phyloP scores from a whole-genome alignment of 2,888 invertebrate species.

The Geotrupes spiniger region DNA sequence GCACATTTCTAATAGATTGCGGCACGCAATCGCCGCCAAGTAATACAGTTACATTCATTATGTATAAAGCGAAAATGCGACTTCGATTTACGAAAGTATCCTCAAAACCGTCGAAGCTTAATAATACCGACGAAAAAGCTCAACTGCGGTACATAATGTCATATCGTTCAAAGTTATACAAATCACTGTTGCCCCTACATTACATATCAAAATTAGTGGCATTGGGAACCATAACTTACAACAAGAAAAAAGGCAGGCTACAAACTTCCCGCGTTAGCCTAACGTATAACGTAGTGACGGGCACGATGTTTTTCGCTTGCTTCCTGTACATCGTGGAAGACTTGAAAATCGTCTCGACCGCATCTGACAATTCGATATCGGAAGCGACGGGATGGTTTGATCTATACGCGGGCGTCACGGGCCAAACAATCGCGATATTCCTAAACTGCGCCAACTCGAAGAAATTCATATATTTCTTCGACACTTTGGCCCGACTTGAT shows the following conservation, averaged over 20 bases:
- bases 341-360: background rate
- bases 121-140: no score
- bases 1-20: no score
- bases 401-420: slow-evolving; percentile 20
- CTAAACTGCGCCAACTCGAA: slow-evolving; percentile 18
- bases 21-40: no score
- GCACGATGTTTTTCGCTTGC: slow-evolving; percentile 11
- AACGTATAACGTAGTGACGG: slow-evolving; percentile 13
- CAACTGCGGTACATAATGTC: no score
- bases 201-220: slow-evolving; percentile 13
- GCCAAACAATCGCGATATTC: slow-evolving; percentile 17
- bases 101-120: no score
- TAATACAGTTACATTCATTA: no score
- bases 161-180: slow-evolving; percentile 4
- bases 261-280: slow-evolving; percentile 12
- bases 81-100: no score
- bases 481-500: slow-evolving; percentile 8
- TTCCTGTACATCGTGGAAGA: slow-evolving; percentile 14
- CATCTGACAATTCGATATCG: slow-evolving; percentile 16
- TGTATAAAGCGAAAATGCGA: no score
- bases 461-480: slow-evolving; percentile 11
- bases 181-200: slow-evolving; percentile 17
- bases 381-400: slow-evolving; percentile 24
- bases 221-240: slow-evolving; percentile 16
- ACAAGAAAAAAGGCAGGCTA: slow-evolving; percentile 8